Base-by-base conservation (phyloP, 1,140 invertebrate genomes). In the Drosophila subpulchrella region DNA sequence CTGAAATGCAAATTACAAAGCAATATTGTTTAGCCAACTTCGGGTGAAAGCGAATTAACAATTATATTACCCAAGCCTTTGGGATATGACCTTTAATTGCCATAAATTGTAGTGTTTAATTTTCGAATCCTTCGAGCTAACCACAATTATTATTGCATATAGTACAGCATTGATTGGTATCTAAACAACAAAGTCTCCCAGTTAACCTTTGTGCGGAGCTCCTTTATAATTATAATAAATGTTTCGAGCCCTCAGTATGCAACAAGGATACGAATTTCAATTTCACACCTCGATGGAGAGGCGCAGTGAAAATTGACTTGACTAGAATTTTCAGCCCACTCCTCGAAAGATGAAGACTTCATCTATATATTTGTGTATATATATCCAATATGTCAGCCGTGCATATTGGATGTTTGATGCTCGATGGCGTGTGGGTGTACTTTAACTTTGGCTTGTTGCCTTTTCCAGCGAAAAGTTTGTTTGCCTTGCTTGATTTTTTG, bases 241-340 rank as follows among this genome's bases (percentile, higher is more conserved):
- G 53, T 41, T 20, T 24, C 47, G 53, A 59, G 53, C 56, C 48
- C 58, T 75, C 55, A 56, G 56, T 74, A 68, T 81, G 79, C 80
- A 70, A 59, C 75, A 83, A 62, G 65, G 60, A 70, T 50, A 66
- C 62, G 50, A 81, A 58, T 80, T 88, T 78, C 81, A 81, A 89
- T 89, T 89, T 89, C 80, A 89, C 84, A 89, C 74, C 73, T 89
- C 85, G 74, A 70, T 89, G 84, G 74, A 84, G 61, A 66, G 73
- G 57, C 62, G 60, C 38, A 77, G 46, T 51, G 48, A 63, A 60
- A 76, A 63, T 68, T 65, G 61, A 56, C 36, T 61, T 39, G 56
- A 44, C 39, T 51, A 65, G 38, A 62, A 71, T 55, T 50, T 66
- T 34, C 39, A 15, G 60, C 57, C 71, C 51, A 57, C 76, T 84